Evolutionary conservation across 2,888 invertebrate species (phyloP).

Genomic region (Pammene fasciana): DNA sequence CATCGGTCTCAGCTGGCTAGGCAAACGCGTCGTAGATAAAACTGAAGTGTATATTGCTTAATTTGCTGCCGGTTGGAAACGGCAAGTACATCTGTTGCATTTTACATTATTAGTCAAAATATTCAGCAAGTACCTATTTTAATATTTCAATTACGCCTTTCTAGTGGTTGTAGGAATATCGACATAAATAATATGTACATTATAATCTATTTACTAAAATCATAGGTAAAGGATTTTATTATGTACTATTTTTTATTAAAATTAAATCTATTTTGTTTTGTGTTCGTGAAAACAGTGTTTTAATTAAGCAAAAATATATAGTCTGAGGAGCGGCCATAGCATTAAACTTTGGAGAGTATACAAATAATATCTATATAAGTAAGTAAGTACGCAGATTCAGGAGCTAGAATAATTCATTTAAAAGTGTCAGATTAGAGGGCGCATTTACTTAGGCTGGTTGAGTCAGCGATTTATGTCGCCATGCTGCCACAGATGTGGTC

Average conservation of each 20-base stretch:
- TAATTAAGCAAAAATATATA: too few species aligned
- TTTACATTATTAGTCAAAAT: not conserved
- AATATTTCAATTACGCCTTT: too few species aligned
- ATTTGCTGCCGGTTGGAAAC: not conserved
- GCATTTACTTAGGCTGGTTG: slow-evolving; percentile 69
- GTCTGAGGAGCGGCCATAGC: too few species aligned
- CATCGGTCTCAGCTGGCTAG: slow-evolving; percentile 27
- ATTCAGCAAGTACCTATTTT: too few species aligned
- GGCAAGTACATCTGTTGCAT: not conserved
- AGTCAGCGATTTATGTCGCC: slow-evolving; percentile 72
- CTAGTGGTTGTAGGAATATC: too few species aligned
- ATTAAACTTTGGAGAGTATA: too few species aligned
- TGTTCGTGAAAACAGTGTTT: too few species aligned
- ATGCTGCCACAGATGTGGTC: slow-evolving; percentile 64
- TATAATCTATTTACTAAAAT: too few species aligned
- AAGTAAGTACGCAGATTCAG: slow-evolving; percentile 54
- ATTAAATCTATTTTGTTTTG: too few species aligned
- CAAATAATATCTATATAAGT: slow-evolving; percentile 52
- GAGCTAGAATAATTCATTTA: slow-evolving; percentile 69
- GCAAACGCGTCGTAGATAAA: slow-evolving; percentile 13
- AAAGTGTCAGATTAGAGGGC: slow-evolving; percentile 73
- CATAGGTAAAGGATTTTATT: too few species aligned
- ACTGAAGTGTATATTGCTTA: not conserved
- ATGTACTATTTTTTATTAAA: too few species aligned
- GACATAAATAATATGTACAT: too few species aligned